Evolutionary conservation across 2,888 invertebrate genomes (phyloP), one percentile per base, ranked within the genome.

Genomic region (Nipponacmea schrenckii): DNA sequence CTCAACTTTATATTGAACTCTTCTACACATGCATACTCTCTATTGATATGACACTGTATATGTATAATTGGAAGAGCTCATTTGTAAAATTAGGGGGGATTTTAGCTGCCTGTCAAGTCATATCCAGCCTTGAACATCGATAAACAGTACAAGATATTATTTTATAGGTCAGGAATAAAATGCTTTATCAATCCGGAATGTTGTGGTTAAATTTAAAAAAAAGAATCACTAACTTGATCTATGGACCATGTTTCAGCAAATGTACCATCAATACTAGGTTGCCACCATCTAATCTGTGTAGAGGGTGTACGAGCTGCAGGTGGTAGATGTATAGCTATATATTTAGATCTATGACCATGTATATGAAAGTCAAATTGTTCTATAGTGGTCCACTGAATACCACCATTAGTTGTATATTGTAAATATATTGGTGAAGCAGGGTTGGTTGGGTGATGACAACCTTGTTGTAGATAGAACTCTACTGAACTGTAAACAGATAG

Each of bases 401-500:
- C 89, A 7, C 87, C 88, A 80, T 89, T 84, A 0, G 79, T 81
- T 2, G 88, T 88, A 79, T 85, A 89, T 79, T 89, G 89, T n/a
- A 89, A 79, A 62, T 85, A 83, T 17, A 90, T 84, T 7, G 84
- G 82, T 2, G 85, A 82, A 48, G 80, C 76, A 5, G 81, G 74
- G 62, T 81, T 80, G 27, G 84, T 81, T 0, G 79, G 72, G 2
- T 71, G 72, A 27, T 74, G 72, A 71, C 89, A 89, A 20, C 88
- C 88, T 31, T 88, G 83, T 67, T 81, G 77, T 12, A 89, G 73
- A 76, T 87, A 88, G 79, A 89, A 89, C 82, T 90, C 89, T 17
- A 89, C 79, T 17, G 83, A 82, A 69, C 89, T 89, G 84, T 39
- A 74, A 77, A 31, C n/a, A 20, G 44, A 17, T 5, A 15, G 26